Base-by-base conservation (phyloP, 2,113 vertebrate species). In the Pteropus alecto region DNA sequence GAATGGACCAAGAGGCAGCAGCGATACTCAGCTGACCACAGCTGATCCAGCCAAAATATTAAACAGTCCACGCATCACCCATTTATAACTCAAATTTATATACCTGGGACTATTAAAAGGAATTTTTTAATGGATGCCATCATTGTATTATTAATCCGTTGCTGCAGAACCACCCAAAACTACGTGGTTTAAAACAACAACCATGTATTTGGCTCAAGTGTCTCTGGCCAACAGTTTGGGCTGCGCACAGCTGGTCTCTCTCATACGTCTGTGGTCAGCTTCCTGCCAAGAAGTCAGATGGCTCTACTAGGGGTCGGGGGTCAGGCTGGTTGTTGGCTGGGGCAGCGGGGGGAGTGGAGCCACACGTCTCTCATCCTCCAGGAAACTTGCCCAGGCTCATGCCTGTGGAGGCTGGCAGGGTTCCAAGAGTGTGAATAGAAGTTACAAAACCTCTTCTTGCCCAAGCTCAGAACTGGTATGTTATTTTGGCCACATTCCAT, bases 301-400 rank as follows among this genome's bases (percentile, higher is more conserved):
- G 60, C 43, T 51, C 15, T 1, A 9, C 54, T 24, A 58, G 11
- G 60, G 46, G 3, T 0, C 2, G 14, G 9, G 12, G 28, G 11
- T 33, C 18, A 0, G n/a, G 54, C 21, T 0, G 15, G 60, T 35
- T 41, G n/a, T 12, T 21, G 12, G 9, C 68, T n/a, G 11, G 18
- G 18, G 24, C 8, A 3, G 30, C 21, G 7, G 9, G 14, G 22
- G 51, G 54, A 38, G 4, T 0, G 0, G 35, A 26, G 33, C 10
- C 28, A 3, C 7, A 13, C 30, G 19, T 41, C 68, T 85, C 35
- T 63, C 26, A 6, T 10, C 43, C 12, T 68, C 26, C 12, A 5
- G 46, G 11, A 48, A 26, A 84, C 9, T 13, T 7, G 15, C 26
- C 43, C 38, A 4, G 38, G 41, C 14, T 38, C 4, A 0, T 46